Evolutionary conservation across 1,140 invertebrate species (phyloP).

Genomic region (Vanessa tameamea): DNA sequence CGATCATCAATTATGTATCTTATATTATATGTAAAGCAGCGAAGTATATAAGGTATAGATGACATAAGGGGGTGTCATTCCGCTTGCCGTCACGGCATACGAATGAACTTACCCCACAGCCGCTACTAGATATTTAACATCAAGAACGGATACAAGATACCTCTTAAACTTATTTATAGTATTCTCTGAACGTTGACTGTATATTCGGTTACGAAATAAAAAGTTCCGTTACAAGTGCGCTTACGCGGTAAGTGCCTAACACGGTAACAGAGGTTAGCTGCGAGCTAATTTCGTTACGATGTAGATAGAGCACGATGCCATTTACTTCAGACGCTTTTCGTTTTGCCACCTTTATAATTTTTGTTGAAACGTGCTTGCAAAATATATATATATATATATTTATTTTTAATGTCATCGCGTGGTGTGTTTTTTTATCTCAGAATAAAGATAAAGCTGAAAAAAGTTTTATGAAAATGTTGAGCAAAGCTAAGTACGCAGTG

Average conservation of each 20-base stretch:
- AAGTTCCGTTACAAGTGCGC: slow-evolving; percentile 14
- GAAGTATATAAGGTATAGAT: too few species aligned
- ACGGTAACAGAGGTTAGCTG: slow-evolving; percentile 39
- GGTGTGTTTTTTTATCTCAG: not conserved
- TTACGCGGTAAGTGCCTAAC: slow-evolving; percentile 36
- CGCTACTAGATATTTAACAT: not conserved
- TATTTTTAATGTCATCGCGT: not conserved
- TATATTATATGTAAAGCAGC: too few species aligned
- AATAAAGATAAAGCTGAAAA: not conserved
- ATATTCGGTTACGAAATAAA: slow-evolving; percentile 24
- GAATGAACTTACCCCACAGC: too few species aligned
- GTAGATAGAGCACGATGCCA: slow-evolving; percentile 70
- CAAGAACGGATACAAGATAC: not conserved
- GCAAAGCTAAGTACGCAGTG: not conserved
- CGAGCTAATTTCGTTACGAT: slow-evolving; percentile 72
- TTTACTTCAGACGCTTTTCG: slow-evolving; percentile 52
- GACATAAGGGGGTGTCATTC: too few species aligned
- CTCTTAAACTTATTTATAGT: not conserved
- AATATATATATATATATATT: not conserved
- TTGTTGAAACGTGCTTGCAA: slow-evolving; percentile 46
- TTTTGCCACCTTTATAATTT: slow-evolving; percentile 63
- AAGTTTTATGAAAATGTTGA: not conserved
- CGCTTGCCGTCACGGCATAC: too few species aligned
- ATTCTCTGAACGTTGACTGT: not conserved
- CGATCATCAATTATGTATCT: too few species aligned